Conservation (phyloP, 1,140 invertebrate genomes). For the Aphelinus certus region DNA sequence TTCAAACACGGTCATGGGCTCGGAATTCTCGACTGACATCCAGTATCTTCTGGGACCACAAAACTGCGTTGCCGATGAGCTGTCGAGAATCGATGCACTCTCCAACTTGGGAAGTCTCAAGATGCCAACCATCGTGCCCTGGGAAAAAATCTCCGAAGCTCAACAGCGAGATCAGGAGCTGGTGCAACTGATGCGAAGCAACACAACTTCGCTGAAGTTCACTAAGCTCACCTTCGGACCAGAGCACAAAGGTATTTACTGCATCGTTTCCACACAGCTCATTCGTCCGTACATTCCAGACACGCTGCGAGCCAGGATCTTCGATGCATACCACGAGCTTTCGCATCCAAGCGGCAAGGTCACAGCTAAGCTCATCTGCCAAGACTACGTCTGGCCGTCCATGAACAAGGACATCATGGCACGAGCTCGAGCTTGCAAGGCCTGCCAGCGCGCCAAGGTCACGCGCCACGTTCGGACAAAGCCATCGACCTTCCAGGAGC, state of each 20-base stretch:
- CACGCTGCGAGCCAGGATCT: slow-evolving; percentile 1
- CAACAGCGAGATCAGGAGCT: background rate
- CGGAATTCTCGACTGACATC: slow-evolving; percentile 3
- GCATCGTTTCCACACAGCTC: background rate
- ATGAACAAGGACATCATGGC: slow-evolving; percentile 33
- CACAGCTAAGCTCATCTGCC: slow-evolving; percentile 8
- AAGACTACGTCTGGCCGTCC: slow-evolving; percentile 39
- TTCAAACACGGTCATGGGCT: no score
- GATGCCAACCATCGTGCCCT: background rate
- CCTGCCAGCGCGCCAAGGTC: slow-evolving; percentile 45
- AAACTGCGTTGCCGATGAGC: slow-evolving; percentile 18
- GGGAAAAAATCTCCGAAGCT: background rate
- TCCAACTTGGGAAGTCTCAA: background rate
- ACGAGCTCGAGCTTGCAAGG: slow-evolving; percentile 40
- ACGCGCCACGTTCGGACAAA: no score
- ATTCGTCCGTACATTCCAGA: slow-evolving; percentile 29
- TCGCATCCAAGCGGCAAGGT: slow-evolving; percentile 30
- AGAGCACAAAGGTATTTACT: no score
- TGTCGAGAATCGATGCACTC: slow-evolving; percentile 31
- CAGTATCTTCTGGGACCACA: background rate
- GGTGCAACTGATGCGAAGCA: slow-evolving; percentile 47
- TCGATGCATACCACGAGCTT: slow-evolving; percentile 17
- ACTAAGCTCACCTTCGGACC: no score
- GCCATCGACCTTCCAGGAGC: no score
- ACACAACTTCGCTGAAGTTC: slow-evolving; percentile 51